Evolutionary conservation across 2,113 vertebrate species (phyloP), one percentile per base, ranked within the genome.

Genomic region (Silurus glanis): DNA sequence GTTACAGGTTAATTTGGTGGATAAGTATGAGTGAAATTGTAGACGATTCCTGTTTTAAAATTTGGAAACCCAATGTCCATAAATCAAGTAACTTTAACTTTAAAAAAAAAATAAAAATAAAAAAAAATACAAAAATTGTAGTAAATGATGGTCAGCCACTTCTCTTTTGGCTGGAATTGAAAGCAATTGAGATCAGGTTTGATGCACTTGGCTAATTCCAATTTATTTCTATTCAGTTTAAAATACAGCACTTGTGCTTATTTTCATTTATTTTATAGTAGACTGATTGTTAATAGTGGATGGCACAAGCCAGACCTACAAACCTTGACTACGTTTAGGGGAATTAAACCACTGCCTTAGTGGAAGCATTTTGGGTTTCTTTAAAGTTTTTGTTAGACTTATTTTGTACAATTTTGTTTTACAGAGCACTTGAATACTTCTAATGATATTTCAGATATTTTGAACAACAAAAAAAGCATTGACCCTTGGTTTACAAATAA

Each of bases 341-440:
- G 85, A 80, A 84, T 78, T 92, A 85, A 92, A 92, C 91, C 91
- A 93, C 92, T 91, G 87, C 85, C 55, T 64, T 55, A 14, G 64
- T 86, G 80, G 91, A 88, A 87, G 23, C 59, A 10, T 66, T 55
- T 85, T 66, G 62, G 67, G 90, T 56, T 86, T 87, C 16, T 75
- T 6, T 49, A 9, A 21, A 13, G 4, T 5, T 45, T 47, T 87
- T 83, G 79, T 90, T 90, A 85, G 87, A 91, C 12, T 90, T 89
- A 83, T 89, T 19, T 62, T 85, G 0, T 17, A 81, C 2, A 62
- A 61, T 5, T 88, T 61, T 88, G 69, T 85, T 23, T 56, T 81
- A 69, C 37, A 92, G 92, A 92, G 91, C 91, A 93, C 90, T 93
- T 92, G 1, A 88, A 6, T 74, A 56, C 87, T 89, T 89, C 78